Evolutionary conservation across 1,140 invertebrate genomes (phyloP), one percentile per base, ranked within the genome.

Genomic region (Lepidotrigona ventralis): DNA sequence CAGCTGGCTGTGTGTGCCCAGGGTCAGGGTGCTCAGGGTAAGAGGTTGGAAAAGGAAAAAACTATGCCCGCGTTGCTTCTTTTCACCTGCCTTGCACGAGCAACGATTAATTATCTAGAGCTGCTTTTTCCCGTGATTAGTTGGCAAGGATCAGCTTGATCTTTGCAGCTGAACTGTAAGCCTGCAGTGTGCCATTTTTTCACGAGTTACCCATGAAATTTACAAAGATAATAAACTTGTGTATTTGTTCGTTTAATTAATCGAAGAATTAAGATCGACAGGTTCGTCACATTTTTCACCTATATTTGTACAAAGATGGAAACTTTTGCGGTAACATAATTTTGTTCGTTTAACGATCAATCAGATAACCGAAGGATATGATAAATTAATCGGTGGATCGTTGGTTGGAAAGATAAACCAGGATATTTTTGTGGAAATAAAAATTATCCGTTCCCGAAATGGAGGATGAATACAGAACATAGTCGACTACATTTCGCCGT

Each of bases 11-110:
- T 0, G 33, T 78, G 86, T 89, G 83, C 76, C 81, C 87, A 89
- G 86, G 88, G 88, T 88, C 86, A 92, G 90, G 89, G 90, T 87
- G 90, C 89, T 84, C 70, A 71, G 76, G 68, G 85, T 80, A 85
- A 85, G 84, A 89, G 80, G 76, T 72, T 82, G 73, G 83, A 86
- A 89, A 85, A 89, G 66, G 85, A 86, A 85, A 82, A 86, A 85
- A 86, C 79, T 80, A 76, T 87, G 87, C 79, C 82, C 88, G 83
- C 83, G 81, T 89, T 88, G 87, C 83, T 86, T 88, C 85, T 82
- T 86, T 88, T 89, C 88, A 89, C 88, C 88, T 89, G 87, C 87
- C 85, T 63, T 88, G 23, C 74, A 75, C 84, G 81, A 87, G 81
- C 81, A 78, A 85, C 79, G 74, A 88, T 88, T 87, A 85, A 88